Conservation (phyloP, 2,113 vertebrate species). For the Globicephala melas region DNA sequence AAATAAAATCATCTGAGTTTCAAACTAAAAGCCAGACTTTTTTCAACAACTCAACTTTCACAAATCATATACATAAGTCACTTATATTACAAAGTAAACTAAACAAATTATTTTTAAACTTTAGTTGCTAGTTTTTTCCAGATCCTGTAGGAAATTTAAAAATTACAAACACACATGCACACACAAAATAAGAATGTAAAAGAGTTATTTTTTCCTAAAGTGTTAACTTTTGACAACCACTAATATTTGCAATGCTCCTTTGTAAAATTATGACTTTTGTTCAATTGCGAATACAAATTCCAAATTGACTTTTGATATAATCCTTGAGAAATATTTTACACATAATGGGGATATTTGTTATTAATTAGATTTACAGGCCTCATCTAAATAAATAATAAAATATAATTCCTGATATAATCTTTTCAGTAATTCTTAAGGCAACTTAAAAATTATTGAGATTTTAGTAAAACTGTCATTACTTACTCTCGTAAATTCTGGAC, state of each 20-base stretch:
- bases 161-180: not conserved
- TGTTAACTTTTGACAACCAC: not conserved
- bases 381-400: conserved; percentile 29
- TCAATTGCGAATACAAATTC: conserved; percentile 44
- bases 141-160: not conserved
- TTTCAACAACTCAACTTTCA: conserved; percentile 18
- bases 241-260: not conserved
- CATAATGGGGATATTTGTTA: not conserved
- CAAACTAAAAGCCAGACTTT: conserved; percentile 16
- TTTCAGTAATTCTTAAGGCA: conserved; percentile 7
- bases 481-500: conserved; percentile 94
- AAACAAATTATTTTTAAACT: conserved; percentile 25
- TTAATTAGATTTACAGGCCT: not conserved
- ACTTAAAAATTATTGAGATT: conserved; percentile 33
- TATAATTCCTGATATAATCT: not conserved
- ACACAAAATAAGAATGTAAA: not conserved
- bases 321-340: conserved; percentile 31
- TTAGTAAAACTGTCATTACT: conserved; percentile 80
- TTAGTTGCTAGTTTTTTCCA: not conserved
- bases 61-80: not conserved
- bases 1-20: conserved; percentile 28
- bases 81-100: conserved; percentile 23
- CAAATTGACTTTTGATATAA: conserved; percentile 5
- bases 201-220: not conserved
- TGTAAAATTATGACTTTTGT: conserved; percentile 19